Evolutionary conservation across 2,888 invertebrate genomes (phyloP), one percentile per base, ranked within the genome.

Genomic region (Xylocampa areola): DNA sequence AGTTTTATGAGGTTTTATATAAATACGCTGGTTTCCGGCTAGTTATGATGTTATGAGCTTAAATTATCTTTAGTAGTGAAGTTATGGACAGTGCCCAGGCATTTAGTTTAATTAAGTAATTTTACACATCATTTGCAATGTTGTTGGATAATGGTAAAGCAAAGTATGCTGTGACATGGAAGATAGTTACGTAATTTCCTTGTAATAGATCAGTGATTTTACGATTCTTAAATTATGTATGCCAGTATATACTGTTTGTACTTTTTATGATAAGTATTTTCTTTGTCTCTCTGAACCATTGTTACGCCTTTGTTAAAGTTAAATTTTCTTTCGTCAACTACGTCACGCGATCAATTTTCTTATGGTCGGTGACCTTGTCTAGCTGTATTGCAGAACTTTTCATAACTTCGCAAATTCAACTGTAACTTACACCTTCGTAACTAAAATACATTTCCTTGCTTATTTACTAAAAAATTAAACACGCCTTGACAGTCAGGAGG

Each of bases 1-100:
- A 72, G 57, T 73, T 76, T 73, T 71, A 74, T 68, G 64, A 64
- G 45, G 58, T 74, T 69, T 76, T 61, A 58, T 73, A 67, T 67
- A 67, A 77, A 74, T 62, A 63, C 21, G 40, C 44, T 4, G 29
- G 57, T 67, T 68, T 76, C 63, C 65, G 50, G 44, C 32, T 59
- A 58, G 60, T 48, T 57, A 54, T 60, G 52, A 50, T 47, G 44
- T 60, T 74, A 49, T 41, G 48, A 49, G 65, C 68, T 69, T 68
- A 54, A 76, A 65, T 70, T 73, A 72, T 69, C 50, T 70, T 74
- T 74, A 70, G 72, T 66, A 59, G 47, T 45, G 47, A 37, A 47
- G 47, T 61, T 61, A 52, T 11, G 48, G 52, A 45, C n/a, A 40
- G 39, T 40, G 50, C 14, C 43, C 44, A 45, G 33, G 37, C 44